phyloP scores from a whole-genome alignment of 2,888 invertebrate species.

The Seira ritae region DNA sequence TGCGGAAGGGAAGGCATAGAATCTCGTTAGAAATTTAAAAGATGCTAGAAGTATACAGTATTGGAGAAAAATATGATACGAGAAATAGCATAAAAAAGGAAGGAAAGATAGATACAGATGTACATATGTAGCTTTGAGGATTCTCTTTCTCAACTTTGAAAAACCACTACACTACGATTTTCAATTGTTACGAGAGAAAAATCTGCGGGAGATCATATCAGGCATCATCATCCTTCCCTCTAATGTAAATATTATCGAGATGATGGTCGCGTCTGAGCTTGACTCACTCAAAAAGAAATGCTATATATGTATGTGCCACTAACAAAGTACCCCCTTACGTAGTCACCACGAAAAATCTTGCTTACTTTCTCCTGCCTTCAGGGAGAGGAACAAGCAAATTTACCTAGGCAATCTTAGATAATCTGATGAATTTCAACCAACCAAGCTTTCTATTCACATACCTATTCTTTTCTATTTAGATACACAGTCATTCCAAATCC shows the following conservation, averaged over 20 bases:
- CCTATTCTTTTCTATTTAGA: too few relatives aligned
- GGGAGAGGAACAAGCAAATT: background rate
- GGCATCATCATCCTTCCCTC: background rate
- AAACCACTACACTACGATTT: background rate
- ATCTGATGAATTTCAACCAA: too few relatives aligned
- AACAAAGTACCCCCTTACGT: too few relatives aligned
- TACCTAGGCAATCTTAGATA: too few relatives aligned
- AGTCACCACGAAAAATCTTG: too few relatives aligned
- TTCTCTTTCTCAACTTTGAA: too few relatives aligned
- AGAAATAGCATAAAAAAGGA: background rate
- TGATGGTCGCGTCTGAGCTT: background rate
- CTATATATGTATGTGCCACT: background rate
- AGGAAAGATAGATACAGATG: background rate
- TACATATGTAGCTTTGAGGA: too few relatives aligned
- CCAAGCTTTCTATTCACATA: too few relatives aligned
- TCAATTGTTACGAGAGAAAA: background rate
- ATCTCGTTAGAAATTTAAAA: slow-evolving; percentile 18
- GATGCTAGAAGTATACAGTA: background rate
- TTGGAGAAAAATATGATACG: background rate
- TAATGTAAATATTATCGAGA: slow-evolving; percentile 2
- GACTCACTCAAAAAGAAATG: background rate
- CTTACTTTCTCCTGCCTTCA: background rate
- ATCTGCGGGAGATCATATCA: slow-evolving; percentile 6
- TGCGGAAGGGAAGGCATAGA: background rate
- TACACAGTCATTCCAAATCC: too few relatives aligned